Evolutionary conservation across 2,888 invertebrate genomes (phyloP), one percentile per base, ranked within the genome.

Genomic region (Idaea aversata): DNA sequence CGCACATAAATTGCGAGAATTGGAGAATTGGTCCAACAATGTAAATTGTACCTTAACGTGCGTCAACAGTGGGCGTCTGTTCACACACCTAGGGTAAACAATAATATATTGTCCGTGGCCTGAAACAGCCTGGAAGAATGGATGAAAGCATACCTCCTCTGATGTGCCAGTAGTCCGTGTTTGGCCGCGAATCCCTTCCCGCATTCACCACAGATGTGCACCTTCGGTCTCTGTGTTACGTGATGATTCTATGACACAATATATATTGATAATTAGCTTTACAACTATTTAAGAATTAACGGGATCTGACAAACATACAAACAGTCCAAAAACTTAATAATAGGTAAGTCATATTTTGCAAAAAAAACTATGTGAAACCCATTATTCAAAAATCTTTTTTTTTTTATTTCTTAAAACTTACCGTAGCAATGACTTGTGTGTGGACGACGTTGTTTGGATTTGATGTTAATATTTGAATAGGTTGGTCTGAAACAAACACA

Each of bases 121-220:
- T 1, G 25, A 25, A 25, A 2, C 25, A 2, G 25, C 25, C 25
- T 25, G 1, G 25, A 25, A 34, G 34, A 15, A 38, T 36, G 25
- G 6, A 61, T 7, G 0, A 57, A 7, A 35, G 34, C 47, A 67
- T 76, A 93, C 86, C 95, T 94, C 69, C 96, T 94, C 77, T 96
- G 96, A 86, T 97, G 97, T 77, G 97, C 97, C 68, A 96, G 93
- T 5, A 97, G 86, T 0, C 97, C 97, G 74, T 97, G 97, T 82
- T 97, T 97, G 62, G 97, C 96, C 2, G 96, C 96, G 75, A 97
- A 97, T 5, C 96, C 96, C 82, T 96, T 96, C 59, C 96, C 96
- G 76, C 97, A 97, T 77, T 96, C 96, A 35, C 94, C 94, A 79
- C 97, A 97, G 73, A 96, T 94, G 82, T 97, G 96, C 65, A 96